Conservation (phyloP, 2,797 vertebrate species). For the Hybognathus amarus region DNA sequence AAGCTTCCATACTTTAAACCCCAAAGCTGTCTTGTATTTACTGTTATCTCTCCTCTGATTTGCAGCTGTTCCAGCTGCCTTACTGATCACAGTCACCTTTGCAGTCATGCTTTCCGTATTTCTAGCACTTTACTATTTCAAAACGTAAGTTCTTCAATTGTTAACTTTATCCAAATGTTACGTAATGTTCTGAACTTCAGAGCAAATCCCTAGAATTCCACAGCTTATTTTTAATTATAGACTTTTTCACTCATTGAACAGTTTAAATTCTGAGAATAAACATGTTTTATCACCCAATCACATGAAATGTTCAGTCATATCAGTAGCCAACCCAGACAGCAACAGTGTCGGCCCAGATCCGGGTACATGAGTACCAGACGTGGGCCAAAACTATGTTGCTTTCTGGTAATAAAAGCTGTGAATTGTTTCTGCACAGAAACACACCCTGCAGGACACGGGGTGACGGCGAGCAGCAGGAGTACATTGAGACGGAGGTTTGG, state of each 20-base stretch:
- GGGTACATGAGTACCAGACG: too few relatives aligned
- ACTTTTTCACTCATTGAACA: background rate
- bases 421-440: conserved; percentile 55
- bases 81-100: conserved; percentile 69
- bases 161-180: background rate
- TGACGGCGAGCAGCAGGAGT: conserved; percentile 63
- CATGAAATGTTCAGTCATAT: background rate
- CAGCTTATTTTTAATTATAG: background rate
- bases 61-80: conserved; percentile 62
- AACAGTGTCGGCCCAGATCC: too few relatives aligned
- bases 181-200: too few relatives aligned
- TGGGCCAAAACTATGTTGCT: too few relatives aligned
- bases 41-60: conserved; percentile 15
- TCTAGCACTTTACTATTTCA: conserved; percentile 65
- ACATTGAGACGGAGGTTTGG: conserved; percentile 66
- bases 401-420: background rate
- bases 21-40: conserved; percentile 1
- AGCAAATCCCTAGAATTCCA: background rate
- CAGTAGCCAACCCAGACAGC: background rate
- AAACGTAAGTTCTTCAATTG: conserved; percentile 65
- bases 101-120: conserved; percentile 63
- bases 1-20: background rate
- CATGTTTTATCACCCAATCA: background rate
- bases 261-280: background rate
- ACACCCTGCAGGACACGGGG: conserved; percentile 33